These are phyloP conservation scores for Himalopsyche japonica DNA, from an alignment of 2,888 invertebrate genomes.

Conservation along the genomic window DNA sequence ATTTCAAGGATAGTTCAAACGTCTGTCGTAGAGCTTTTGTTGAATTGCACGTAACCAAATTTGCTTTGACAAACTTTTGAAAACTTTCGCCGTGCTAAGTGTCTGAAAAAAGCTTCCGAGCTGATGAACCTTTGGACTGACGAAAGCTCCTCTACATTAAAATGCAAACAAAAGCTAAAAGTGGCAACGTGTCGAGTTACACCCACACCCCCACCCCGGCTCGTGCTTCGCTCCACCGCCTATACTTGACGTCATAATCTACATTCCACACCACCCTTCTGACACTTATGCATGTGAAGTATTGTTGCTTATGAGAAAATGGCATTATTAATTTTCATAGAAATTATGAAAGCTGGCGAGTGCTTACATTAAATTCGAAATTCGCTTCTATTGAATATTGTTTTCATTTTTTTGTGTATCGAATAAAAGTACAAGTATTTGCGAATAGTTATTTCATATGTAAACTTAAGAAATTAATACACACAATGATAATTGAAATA, in stretches of 20 bases:
- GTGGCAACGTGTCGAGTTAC: slow-evolving; percentile 19
- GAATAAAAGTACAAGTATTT: too few relatives aligned
- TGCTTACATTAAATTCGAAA: too few relatives aligned
- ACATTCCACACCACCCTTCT: not conserved
- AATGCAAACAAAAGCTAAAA: slow-evolving; percentile 18
- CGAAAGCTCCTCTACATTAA: slow-evolving; percentile 11
- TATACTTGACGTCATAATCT: not conserved
- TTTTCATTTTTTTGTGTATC: too few relatives aligned
- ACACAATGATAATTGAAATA: too few relatives aligned
- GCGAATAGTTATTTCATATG: too few relatives aligned
- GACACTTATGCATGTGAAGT: not conserved
- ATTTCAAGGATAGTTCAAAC: not conserved
- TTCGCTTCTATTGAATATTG: too few relatives aligned
- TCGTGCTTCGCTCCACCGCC: not conserved
- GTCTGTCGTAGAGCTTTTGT: not conserved
- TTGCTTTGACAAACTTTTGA: not conserved
- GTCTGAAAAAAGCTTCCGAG: not conserved
- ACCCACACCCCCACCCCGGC: not conserved
- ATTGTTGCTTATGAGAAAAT: not conserved
- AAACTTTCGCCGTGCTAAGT: not conserved
- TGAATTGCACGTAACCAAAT: not conserved
- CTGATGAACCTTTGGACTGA: not conserved
- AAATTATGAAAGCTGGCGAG: too few relatives aligned
- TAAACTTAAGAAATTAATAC: too few relatives aligned
- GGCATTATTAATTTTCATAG: too few relatives aligned